phyloP scores from a whole-genome alignment of 2,797 vertebrate species.

The Gouania willdenowi region DNA sequence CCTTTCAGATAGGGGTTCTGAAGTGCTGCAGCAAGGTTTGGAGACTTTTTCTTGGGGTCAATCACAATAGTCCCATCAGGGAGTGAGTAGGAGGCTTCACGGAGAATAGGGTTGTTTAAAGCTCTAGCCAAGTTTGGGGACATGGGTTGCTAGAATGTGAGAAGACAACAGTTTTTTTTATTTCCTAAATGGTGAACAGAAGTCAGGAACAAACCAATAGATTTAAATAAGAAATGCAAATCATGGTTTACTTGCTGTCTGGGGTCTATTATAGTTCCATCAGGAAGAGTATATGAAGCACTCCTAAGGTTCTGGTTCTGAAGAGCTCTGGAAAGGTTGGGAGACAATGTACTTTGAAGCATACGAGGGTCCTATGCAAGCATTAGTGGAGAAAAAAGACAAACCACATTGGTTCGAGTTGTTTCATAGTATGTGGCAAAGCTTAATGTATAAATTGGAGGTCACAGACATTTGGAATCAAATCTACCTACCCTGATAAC shows the following conservation, averaged over 20 bases:
- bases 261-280: slow-evolving; percentile 65
- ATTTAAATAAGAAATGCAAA: background rate
- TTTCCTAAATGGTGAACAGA: background rate
- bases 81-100: slow-evolving; percentile 69
- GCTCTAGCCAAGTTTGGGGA: slow-evolving; percentile 71
- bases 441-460: too few relatives aligned
- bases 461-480: background rate
- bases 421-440: background rate
- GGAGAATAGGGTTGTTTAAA: slow-evolving; percentile 63
- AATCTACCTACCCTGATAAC: slow-evolving; percentile 49
- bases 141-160: slow-evolving; percentile 47
- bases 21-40: slow-evolving; percentile 68
- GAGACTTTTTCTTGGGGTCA: slow-evolving; percentile 58
- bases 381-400: background rate
- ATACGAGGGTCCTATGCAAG: slow-evolving; percentile 51
- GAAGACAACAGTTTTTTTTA: slow-evolving; percentile 4
- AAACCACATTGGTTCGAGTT: background rate
- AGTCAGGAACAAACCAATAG: background rate
- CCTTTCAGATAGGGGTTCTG: slow-evolving; percentile 68
- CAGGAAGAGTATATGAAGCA: slow-evolving; percentile 71
- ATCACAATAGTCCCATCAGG: slow-evolving; percentile 76
- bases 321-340: slow-evolving; percentile 69
- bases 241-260: slow-evolving; percentile 52
- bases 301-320: slow-evolving; percentile 63
- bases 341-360: slow-evolving; percentile 57